These are phyloP conservation scores for Heterocephalus glaber DNA, from an alignment of 2,113 vertebrate species.

Conservation along the genomic window DNA sequence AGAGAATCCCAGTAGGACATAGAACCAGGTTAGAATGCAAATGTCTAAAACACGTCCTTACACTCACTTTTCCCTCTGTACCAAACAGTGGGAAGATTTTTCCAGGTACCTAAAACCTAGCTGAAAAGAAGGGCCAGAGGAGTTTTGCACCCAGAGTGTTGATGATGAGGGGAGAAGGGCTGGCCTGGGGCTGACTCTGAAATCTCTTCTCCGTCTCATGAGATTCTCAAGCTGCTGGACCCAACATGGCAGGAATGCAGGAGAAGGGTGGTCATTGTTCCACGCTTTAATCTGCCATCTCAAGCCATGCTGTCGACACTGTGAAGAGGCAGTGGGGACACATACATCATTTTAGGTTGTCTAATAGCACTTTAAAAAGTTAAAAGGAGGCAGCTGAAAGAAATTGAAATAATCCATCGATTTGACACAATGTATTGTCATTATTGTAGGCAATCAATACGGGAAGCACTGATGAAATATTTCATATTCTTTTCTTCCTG, in stretches of 20 bases:
- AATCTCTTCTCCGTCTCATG: no score
- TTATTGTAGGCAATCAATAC: neutral
- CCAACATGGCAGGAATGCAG: rapidly evolving
- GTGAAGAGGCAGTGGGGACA: rapidly evolving
- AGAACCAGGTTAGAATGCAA: neutral
- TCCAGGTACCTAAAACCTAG: neutral
- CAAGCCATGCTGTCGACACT: rapidly evolving
- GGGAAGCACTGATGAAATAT: neutral
- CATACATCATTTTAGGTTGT: rapidly evolving
- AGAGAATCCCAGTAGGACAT: neutral
- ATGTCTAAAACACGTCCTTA: neutral
- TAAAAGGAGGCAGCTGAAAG: neutral
- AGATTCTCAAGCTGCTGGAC: rapidly evolving
- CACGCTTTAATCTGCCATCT: neutral
- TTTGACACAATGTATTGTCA: neutral
- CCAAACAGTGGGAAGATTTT: neutral
- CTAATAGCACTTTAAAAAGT: neutral
- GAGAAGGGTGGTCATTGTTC: no score
- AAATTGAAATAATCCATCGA: neutral
- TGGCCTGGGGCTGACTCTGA: neutral
- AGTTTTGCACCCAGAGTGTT: neutral
- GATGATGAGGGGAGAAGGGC: neutral
- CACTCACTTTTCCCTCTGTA: neutral
- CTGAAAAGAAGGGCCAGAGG: no score
- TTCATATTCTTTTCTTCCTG: neutral